Conservation (phyloP, 2,113 vertebrate genomes). For the Paraplagusia blochii region DNA sequence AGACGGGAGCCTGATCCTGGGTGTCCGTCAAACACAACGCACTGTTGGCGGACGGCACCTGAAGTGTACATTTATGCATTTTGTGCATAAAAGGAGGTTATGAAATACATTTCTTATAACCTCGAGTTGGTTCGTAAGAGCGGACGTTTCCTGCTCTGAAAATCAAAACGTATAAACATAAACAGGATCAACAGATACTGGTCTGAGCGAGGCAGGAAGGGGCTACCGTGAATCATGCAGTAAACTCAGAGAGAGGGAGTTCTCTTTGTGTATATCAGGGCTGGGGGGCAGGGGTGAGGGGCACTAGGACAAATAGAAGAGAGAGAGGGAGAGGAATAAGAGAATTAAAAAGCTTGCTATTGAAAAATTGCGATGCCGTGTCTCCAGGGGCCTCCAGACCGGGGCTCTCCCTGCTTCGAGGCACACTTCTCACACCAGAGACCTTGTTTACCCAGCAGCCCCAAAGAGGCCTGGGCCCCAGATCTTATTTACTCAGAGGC, state of each 20-base stretch:
- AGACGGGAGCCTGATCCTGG: conserved; percentile 56
- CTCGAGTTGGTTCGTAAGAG: background rate
- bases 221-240: conserved; percentile 57
- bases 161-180: conserved; percentile 12
- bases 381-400: conserved; percentile 68
- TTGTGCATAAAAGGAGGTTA: conserved; percentile 3
- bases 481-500: conserved; percentile 76
- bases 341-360: conserved; percentile 64
- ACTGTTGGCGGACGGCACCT: conserved; percentile 32
- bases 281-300: conserved; percentile 3
- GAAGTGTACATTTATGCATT: conserved; percentile 29
- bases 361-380: conserved; percentile 46
- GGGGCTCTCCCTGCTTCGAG: conserved; percentile 72
- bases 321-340: conserved; percentile 46
- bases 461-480: conserved; percentile 62
- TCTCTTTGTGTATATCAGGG: conserved; percentile 20
- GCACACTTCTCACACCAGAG: conserved; percentile 73
- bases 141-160: background rate
- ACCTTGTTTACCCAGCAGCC: conserved; percentile 78
- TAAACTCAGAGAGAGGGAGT: conserved; percentile 43
- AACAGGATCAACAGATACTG: conserved; percentile 9
- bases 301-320: no score
- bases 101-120: conserved; percentile 12
- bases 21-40: conserved; percentile 51
- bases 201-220: conserved; percentile 56